Conservation (phyloP, 1,140 invertebrate species). For the Lasioglossum albipes region DNA sequence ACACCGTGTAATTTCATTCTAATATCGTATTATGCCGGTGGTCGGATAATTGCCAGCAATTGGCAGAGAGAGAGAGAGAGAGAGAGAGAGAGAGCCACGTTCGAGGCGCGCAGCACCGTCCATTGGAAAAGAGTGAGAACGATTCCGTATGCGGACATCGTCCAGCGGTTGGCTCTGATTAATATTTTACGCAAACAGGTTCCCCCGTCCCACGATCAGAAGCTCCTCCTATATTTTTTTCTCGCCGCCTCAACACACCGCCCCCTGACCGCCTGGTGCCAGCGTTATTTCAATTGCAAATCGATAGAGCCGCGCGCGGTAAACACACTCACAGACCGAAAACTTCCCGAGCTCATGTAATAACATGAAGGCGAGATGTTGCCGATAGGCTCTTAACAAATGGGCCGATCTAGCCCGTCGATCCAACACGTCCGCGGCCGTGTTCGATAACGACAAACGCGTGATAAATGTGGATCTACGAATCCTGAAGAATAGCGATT, state of each 20-base stretch:
- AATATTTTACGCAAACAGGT: constrained; percentile 51
- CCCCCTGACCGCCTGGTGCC: constrained; percentile 25
- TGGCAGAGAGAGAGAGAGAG: not conserved
- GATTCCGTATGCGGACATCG: constrained; percentile 38
- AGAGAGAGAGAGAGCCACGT: not conserved
- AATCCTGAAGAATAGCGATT: too few species aligned
- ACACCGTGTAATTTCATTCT: constrained; percentile 32
- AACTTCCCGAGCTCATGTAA: not conserved
- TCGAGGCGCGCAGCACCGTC: not conserved
- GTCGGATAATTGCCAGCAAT: constrained; percentile 24
- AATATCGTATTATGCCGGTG: not conserved
- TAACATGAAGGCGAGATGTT: constrained; percentile 17
- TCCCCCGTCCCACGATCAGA: constrained; percentile 17
- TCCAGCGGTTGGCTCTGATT: constrained; percentile 39
- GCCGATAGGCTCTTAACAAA: not conserved
- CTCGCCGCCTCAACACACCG: constrained; percentile 41
- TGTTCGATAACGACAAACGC: not conserved
- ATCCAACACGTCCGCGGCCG: not conserved
- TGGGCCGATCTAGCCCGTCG: not conserved
- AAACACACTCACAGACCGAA: constrained; percentile 9
- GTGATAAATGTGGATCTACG: not conserved
- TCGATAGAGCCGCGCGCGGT: constrained; percentile 50
- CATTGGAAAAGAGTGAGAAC: not conserved
- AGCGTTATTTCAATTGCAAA: constrained; percentile 61
- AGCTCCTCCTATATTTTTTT: constrained; percentile 56